Evolutionary conservation across 2,113 vertebrate genomes (phyloP), one percentile per base, ranked within the genome.

Genomic region (Australoheros scitulus): DNA sequence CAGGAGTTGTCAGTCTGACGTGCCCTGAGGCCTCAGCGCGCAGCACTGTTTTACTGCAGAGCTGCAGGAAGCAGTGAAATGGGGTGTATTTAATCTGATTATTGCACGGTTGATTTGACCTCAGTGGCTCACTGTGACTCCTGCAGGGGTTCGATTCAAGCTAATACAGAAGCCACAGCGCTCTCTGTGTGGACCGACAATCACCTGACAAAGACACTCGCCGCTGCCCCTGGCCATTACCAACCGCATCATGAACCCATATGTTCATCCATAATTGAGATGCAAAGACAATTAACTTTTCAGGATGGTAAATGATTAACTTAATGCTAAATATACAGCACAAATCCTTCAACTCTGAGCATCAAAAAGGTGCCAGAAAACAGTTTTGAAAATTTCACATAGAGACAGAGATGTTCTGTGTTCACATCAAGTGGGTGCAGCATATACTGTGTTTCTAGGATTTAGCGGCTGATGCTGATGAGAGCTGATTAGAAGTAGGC

Each of bases 21-120:
- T 50, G 81, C 83, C 90, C 82, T 0, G 2, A 29, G 88, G 89
- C 63, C 61, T 8, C 59, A 81, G 88, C 68, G 63, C 70, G 52
- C 79, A 76, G 72, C 89, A 61, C 74, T 65, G 82, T 78, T 86
- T 86, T 57, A 50, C 87, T 76, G 83, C 82, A 84, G 80, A 86
- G 87, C 85, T 87, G 84, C 68, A 81, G 87, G 87, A 89, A 82
- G 87, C 78, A 83, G 89, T 91, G 94, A 95, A 95, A 95, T 93
- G 90, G 85, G 72, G 58, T 87, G 88, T 11, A 24, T 89, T 92
- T 89, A 94, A 94, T 94, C 56, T 83, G 79, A 92, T 95, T 92
- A 91, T 79, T 20, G 68, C 87, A 89, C 26, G 78, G 79, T 64
- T 91, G 91, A 93, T 94, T 92, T 94, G 90, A 93, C 89, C 84